Conservation (phyloP, 2,797 vertebrate species). For the Danio aesculapii region DNA sequence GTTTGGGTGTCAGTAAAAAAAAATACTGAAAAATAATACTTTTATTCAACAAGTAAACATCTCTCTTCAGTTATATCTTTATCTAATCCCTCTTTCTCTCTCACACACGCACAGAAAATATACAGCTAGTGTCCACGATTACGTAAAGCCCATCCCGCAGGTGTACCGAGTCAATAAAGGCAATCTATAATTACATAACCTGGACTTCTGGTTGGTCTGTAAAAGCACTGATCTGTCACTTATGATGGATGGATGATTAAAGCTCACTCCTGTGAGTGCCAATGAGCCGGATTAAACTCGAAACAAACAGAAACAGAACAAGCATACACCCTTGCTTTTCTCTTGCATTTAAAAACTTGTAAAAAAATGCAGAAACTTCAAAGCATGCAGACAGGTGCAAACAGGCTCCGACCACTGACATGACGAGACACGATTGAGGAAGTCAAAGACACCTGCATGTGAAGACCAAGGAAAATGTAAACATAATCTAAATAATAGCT, state of each 20-base stretch:
- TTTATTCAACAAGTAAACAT: not conserved
- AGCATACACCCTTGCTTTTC: not conserved
- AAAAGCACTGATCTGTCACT: not conserved
- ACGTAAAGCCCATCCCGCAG: conserved; percentile 35
- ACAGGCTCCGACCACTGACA: conserved; percentile 14
- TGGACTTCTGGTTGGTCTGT: conserved; percentile 21
- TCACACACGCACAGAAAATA: not conserved
- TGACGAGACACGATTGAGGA: conserved; percentile 17
- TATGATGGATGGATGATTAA: not conserved
- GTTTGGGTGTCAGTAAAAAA: not conserved
- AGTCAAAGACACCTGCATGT: conserved; percentile 19
- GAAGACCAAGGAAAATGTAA: not conserved
- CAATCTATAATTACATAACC: conserved; percentile 16
- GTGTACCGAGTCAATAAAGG: conserved; percentile 25
- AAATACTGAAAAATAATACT: too few relatives aligned
- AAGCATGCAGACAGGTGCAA: conserved; percentile 37
- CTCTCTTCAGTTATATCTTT: not conserved
- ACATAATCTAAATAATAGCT: conserved; percentile 11
- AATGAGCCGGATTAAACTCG: conserved; percentile 8
- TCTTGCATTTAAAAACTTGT: conserved; percentile 21
- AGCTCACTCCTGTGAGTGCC: not conserved
- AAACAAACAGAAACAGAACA: conserved; percentile 19
- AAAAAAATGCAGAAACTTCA: conserved; percentile 8
- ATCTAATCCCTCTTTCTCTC: not conserved
- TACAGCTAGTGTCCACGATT: conserved; percentile 8